A percentile compares a stretch with the other conserved stretches of the same genome.
These are phyloP conservation scores for Tetropium fuscum DNA, from an alignment of 2,888 invertebrate genomes.

Conservation along the genomic window DNA sequence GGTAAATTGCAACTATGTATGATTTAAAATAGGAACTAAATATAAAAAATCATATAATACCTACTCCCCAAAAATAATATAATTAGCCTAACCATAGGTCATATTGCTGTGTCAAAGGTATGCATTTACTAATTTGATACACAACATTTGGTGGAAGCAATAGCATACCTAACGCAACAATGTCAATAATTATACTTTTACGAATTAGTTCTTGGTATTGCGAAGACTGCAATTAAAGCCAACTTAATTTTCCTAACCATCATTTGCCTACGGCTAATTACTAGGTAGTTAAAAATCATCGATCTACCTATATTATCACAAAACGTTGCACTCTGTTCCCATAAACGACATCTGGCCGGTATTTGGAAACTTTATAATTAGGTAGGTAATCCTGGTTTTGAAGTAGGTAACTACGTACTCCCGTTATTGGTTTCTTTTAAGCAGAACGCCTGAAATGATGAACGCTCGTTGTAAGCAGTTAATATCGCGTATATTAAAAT, in stretches of 20 bases:
- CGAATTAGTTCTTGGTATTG: conserved; percentile 31
- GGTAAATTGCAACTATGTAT: background rate
- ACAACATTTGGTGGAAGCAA: conserved; percentile 36
- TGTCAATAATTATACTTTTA: conserved; percentile 32
- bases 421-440: conserved; percentile 39
- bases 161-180: conserved; percentile 31
- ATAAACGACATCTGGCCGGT: conserved; percentile 33
- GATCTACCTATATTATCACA: conserved; percentile 16
- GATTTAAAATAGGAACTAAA: too few relatives aligned
- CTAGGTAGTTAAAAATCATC: conserved; percentile 25
- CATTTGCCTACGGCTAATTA: conserved; percentile 33
- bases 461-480: conserved; percentile 41
- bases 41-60: too few relatives aligned
- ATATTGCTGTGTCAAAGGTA: conserved; percentile 13
- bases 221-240: conserved; percentile 31
- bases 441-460: conserved; percentile 25
- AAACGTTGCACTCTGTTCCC: conserved; percentile 25
- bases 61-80: conserved; percentile 6
- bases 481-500: conserved; percentile 59
- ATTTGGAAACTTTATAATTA: conserved; percentile 33
- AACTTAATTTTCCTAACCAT: conserved; percentile 30
- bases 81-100: conserved; percentile 1
- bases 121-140: conserved; percentile 31
- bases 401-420: conserved; percentile 20
- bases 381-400: conserved; percentile 25